Evolutionary conservation across 2,797 vertebrate genomes (phyloP).

Genomic region (Gobionotothen gibberifrons): DNA sequence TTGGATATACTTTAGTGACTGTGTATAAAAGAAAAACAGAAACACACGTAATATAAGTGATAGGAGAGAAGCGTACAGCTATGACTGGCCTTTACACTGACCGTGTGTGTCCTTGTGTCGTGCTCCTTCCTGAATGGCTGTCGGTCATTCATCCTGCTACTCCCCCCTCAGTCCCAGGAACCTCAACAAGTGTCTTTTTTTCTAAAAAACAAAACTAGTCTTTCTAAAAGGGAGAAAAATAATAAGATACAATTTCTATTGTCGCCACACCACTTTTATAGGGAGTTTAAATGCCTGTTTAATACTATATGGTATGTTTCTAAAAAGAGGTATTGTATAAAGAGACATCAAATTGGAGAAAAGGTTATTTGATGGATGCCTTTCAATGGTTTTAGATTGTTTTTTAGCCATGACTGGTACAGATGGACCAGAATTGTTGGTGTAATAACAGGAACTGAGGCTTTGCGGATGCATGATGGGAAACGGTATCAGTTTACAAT

Average conservation of each 20-base stretch:
- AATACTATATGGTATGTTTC: constrained; percentile 69
- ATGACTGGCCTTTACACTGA: constrained; percentile 57
- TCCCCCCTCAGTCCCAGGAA: constrained; percentile 71
- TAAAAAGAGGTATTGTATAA: constrained; percentile 46
- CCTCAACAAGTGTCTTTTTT: constrained; percentile 86
- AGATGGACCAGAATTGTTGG: constrained; percentile 19
- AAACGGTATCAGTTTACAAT: constrained; percentile 62
- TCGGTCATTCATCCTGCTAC: constrained; percentile 46
- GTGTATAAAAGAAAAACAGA: constrained; percentile 30
- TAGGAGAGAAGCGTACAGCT: constrained; percentile 30
- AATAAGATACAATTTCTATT: constrained; percentile 75
- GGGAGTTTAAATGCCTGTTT: constrained; percentile 76
- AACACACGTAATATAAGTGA: constrained; percentile 8
- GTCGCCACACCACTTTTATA: constrained; percentile 75
- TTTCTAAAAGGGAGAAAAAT: constrained; percentile 71
- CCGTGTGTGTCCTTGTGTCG: constrained; percentile 55
- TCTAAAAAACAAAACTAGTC: constrained; percentile 55
- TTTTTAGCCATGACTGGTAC: constrained; percentile 37
- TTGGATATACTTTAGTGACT: constrained; percentile 40
- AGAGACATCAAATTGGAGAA: constrained; percentile 20
- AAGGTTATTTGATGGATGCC: constrained; percentile 28
- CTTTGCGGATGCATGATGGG: constrained; percentile 69
- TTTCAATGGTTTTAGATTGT: constrained; percentile 51
- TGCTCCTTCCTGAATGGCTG: constrained; percentile 44
- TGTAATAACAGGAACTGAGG: constrained; percentile 6